Evolutionary conservation across 2,113 vertebrate genomes (phyloP), one percentile per base, ranked within the genome.

Genomic region (Uria aalge): DNA sequence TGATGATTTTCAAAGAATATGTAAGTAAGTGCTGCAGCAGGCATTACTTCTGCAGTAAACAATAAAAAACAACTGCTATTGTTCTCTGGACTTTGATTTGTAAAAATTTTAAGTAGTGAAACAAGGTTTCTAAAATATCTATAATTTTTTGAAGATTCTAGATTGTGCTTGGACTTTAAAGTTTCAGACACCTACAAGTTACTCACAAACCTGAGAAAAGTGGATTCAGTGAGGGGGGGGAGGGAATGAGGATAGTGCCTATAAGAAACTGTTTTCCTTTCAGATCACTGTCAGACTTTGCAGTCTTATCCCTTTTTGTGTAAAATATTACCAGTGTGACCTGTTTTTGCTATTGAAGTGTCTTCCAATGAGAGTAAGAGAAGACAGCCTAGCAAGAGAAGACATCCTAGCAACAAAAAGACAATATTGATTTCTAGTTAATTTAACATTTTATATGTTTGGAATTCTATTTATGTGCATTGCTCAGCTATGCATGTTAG

Each of bases 401-500:
- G 24, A 92, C 71, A 86, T 36, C 6, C 27, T 67, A 43, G 22
- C 32, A 72, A 50, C 2, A 71, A 84, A 55, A 78, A 48, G 40
- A 17, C 40, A 50, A 8, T 41, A 45, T 8, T 0, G 0, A 47
- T 48, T 79, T 86, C 12, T 32, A 43, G 9, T 52, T 75, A 50
- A n/a, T 34, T 76, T 27, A 57, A 72, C 9, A 17, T 72, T 53
- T 53, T 71, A 21, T 22, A 18, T 6, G 7, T 79, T 79, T 79
- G 24, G 26, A 5, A 38, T 75, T 63, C 41, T 45, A 48, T 71
- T 82, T 75, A 11, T 45, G 16, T 8, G 13, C 34, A 56, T 41
- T 80, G 19, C 17, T 50, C 7, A 45, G 27, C 85, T n/a, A 32
- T 0, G 0, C 0, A 3, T 41, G 12, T 38, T 76, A 56, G 5